Conservation (phyloP, 2,888 invertebrate species). For the Scaptomyza reducta region DNA sequence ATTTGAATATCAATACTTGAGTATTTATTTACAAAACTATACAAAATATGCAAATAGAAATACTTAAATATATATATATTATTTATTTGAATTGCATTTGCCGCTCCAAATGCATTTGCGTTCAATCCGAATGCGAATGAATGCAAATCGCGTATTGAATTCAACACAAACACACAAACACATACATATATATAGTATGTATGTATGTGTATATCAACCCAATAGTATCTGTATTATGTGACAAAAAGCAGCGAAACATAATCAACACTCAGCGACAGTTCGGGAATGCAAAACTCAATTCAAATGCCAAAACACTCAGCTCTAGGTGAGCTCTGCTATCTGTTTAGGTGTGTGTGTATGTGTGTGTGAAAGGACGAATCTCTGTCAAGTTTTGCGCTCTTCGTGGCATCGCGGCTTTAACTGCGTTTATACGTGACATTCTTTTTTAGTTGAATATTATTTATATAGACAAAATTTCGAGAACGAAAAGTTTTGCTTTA, state of each 20-base stretch:
- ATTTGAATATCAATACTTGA: constrained; percentile 55
- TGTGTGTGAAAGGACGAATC: constrained; percentile 51
- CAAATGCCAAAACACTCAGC: constrained; percentile 73
- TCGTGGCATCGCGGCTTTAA: constrained; percentile 14
- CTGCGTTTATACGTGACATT: constrained; percentile 34
- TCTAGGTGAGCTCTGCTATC: constrained; percentile 30
- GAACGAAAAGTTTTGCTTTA: background rate
- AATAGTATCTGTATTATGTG: constrained; percentile 50
- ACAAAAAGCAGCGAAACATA: constrained; percentile 58
- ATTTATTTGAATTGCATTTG: constrained; percentile 57
- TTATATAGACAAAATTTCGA: background rate
- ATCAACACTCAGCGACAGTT: constrained; percentile 56
- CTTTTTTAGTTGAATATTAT: background rate
- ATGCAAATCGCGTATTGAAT: constrained; percentile 38
- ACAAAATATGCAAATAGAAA: constrained; percentile 21
- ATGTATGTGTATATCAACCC: constrained; percentile 18
- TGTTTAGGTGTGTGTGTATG: constrained; percentile 2
- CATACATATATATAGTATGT: constrained; percentile 14
- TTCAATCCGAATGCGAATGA: constrained; percentile 64
- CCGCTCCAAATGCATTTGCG: constrained; percentile 71
- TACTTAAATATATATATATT: constrained; percentile 33
- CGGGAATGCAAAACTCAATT: constrained; percentile 59
- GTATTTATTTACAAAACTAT: constrained; percentile 30
- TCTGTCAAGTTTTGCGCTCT: constrained; percentile 44
- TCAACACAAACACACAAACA: constrained; percentile 23